A percentile compares a stretch with the other conserved stretches of the same genome.
phyloP scores from a whole-genome alignment of 2,797 vertebrate species.

The Lithobates sylvaticus region DNA sequence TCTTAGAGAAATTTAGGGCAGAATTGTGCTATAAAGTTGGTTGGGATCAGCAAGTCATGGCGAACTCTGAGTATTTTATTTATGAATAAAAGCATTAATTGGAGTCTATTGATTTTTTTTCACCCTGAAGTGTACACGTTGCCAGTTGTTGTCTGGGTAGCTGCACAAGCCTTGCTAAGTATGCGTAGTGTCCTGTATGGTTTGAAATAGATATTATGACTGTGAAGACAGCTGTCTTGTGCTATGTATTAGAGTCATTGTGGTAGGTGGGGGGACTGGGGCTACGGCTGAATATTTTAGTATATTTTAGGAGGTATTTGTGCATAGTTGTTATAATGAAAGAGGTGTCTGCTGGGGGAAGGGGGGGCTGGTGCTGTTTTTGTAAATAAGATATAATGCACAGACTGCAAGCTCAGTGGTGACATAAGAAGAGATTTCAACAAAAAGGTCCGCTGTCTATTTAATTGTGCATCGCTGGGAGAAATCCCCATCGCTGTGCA shows the following conservation, averaged over 20 bases:
- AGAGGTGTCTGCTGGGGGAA: neutral
- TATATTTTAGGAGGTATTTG: neutral
- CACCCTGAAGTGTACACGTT: neutral
- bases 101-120: neutral
- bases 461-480: neutral
- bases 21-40: neutral
- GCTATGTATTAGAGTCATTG: slow-evolving; percentile 3
- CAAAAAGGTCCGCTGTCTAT: neutral
- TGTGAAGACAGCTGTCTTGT: slow-evolving; percentile 15
- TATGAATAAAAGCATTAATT: neutral
- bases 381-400: neutral
- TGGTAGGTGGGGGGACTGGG: neutral
- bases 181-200: neutral
- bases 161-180: neutral
- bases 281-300: slow-evolving; percentile 2
- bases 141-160: neutral
- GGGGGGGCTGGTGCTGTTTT: neutral
- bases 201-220: slow-evolving; percentile 1
- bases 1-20: neutral
- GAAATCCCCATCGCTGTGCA: neutral
- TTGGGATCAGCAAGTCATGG: neutral
- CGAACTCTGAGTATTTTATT: neutral
- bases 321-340: neutral
- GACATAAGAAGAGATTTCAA: neutral
- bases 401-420: neutral